Evolutionary conservation across 2,888 invertebrate genomes (phyloP).

Genomic region (Catocala sponsa): DNA sequence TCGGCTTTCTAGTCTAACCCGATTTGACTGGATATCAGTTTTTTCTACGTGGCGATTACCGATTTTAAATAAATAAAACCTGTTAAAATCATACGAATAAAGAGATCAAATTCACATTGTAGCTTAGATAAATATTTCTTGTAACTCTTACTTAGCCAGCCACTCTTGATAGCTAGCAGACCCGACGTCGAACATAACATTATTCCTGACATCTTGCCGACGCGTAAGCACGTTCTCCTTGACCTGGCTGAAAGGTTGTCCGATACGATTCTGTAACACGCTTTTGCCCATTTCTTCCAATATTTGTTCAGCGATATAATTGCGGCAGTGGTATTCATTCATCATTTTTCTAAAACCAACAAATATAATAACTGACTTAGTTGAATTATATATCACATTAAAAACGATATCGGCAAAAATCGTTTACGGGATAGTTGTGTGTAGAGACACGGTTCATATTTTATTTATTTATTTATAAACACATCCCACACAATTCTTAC

Average conservation of each 20-base stretch:
- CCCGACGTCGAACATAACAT: constrained; percentile 90
- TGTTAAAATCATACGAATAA: too few relatives aligned
- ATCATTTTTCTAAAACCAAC: constrained; percentile 89
- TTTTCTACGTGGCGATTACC: too few relatives aligned
- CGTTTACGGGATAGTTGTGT: too few relatives aligned
- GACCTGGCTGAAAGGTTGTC: constrained; percentile 61
- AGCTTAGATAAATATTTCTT: background rate
- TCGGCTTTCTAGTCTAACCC: too few relatives aligned
- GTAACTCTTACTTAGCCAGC: constrained; percentile 90
- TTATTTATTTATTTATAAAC: too few relatives aligned
- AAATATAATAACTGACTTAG: background rate
- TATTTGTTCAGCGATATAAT: constrained; percentile 92
- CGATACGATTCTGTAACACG: constrained; percentile 72
- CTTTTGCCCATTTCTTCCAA: constrained; percentile 88
- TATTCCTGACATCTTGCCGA: constrained; percentile 74
- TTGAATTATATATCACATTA: too few relatives aligned
- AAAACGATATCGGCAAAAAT: too few relatives aligned
- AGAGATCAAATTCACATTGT: too few relatives aligned
- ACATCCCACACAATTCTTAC: too few relatives aligned
- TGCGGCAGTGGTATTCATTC: constrained; percentile 93
- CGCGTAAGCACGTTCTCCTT: constrained; percentile 48
- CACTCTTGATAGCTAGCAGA: constrained; percentile 92
- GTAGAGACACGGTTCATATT: too few relatives aligned
- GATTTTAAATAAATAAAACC: too few relatives aligned
- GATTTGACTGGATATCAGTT: too few relatives aligned